Conservation (phyloP, 2,888 invertebrate genomes). For the Nysson spinosus region DNA sequence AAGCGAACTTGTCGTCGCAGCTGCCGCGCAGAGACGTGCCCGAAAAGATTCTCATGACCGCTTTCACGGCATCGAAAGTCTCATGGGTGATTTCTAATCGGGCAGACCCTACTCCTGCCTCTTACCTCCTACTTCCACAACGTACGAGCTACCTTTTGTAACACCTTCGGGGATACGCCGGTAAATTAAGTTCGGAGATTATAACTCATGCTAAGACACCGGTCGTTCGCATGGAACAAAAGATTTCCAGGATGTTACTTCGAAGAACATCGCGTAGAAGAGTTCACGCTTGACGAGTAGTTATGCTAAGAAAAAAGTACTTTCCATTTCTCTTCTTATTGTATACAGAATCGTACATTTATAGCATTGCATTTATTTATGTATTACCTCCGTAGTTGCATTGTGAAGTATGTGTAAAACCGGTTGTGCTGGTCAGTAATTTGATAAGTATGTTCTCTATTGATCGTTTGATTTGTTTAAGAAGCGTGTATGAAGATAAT, state of each 20-base stretch:
- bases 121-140: neutral
- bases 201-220: neutral
- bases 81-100: conserved; percentile 19
- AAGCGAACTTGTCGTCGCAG: neutral
- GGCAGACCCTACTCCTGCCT: neutral
- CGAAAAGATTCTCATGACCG: conserved; percentile 30
- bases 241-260: neutral
- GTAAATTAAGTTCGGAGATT: neutral
- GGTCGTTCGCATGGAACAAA: neutral
- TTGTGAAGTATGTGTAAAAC: too few species aligned
- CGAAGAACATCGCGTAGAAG: neutral
- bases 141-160: conserved; percentile 2
- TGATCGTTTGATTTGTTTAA: too few species aligned
- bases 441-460: too few species aligned
- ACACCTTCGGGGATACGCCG: conserved; percentile 2
- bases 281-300: too few species aligned
- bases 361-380: too few species aligned
- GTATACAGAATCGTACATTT: too few species aligned
- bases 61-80: conserved; percentile 40
- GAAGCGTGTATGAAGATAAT: too few species aligned
- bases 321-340: too few species aligned
- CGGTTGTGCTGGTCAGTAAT: too few species aligned
- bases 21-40: neutral
- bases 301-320: too few species aligned
- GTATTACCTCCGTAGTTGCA: too few species aligned